A percentile compares a stretch with the other conserved stretches of the same genome.
phyloP scores from a whole-genome alignment of 1,140 invertebrate genomes.

The Planococcus citri region DNA sequence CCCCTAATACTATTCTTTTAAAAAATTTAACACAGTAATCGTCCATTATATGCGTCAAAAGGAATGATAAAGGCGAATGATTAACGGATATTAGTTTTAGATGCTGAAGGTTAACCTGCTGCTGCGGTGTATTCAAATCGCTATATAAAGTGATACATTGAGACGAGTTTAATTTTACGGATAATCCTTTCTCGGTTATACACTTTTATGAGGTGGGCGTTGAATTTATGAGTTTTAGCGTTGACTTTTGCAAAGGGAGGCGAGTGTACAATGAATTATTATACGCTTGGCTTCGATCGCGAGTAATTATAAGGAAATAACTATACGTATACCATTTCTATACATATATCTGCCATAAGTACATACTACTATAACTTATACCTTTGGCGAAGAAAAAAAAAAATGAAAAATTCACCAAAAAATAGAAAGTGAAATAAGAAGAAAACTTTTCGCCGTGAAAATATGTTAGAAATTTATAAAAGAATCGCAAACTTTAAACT shows the following conservation, averaged over 20 bases:
- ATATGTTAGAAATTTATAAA: slow-evolving; percentile 1
- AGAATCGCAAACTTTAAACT: background rate
- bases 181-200: background rate
- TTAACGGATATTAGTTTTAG: background rate
- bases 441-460: background rate
- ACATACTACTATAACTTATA: too few relatives aligned
- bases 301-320: background rate
- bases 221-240: background rate
- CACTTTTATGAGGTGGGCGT: slow-evolving; percentile 1
- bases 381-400: background rate
- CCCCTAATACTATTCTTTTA: slow-evolving; percentile 3
- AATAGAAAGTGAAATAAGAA: too few relatives aligned
- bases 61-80: background rate
- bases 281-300: background rate
- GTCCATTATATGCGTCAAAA: background rate
- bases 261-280: background rate
- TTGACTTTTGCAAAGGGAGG: background rate
- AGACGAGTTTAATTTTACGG: background rate
- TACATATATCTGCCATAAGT: too few relatives aligned
- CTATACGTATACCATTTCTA: too few relatives aligned
- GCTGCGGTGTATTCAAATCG: background rate
- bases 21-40: slow-evolving; percentile 8
- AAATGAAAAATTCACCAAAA: too few relatives aligned
- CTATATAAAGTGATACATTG: slow-evolving; percentile 7
- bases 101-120: background rate